Evolutionary conservation across 2,888 invertebrate species (phyloP).

Genomic region (Choreutis nemorana): DNA sequence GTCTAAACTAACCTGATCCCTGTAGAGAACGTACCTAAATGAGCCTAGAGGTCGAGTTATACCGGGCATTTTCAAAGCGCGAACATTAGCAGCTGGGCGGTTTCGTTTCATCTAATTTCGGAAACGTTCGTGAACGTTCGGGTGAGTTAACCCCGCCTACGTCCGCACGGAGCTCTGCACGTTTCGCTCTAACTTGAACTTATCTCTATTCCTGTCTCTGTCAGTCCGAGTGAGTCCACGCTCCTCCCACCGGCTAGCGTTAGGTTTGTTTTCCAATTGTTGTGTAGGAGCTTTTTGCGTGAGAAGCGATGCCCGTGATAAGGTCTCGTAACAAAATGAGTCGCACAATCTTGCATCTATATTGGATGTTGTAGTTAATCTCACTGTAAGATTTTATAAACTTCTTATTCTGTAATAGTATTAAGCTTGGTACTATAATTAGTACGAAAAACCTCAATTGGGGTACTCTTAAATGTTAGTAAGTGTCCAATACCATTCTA

Average conservation of each 20-base stretch:
- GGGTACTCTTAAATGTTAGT: slow-evolving; percentile 49
- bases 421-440: slow-evolving; percentile 22
- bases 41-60: slow-evolving; percentile 27
- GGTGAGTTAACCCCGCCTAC: slow-evolving; percentile 38
- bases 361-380: neutral
- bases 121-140: slow-evolving; percentile 39
- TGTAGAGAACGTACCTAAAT: slow-evolving; percentile 10
- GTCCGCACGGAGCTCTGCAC: slow-evolving; percentile 21
- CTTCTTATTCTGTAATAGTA: neutral
- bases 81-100: slow-evolving; percentile 47
- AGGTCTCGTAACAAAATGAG: slow-evolving; percentile 29
- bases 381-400: neutral
- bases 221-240: slow-evolving; percentile 20
- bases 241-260: slow-evolving; percentile 44
- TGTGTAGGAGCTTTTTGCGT: slow-evolving; percentile 49
- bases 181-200: slow-evolving; percentile 25
- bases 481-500: too few species aligned
- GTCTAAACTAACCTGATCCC: slow-evolving; percentile 20
- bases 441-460: slow-evolving; percentile 26
- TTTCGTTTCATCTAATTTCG: slow-evolving; percentile 37
- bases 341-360: neutral
- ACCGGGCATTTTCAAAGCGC: slow-evolving; percentile 22
- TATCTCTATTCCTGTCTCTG: slow-evolving; percentile 26
- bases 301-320: slow-evolving; percentile 42
- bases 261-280: slow-evolving; percentile 56